Evolutionary conservation across 2,113 vertebrate genomes (phyloP).

Genomic region (Seriola quinqueradiata): DNA sequence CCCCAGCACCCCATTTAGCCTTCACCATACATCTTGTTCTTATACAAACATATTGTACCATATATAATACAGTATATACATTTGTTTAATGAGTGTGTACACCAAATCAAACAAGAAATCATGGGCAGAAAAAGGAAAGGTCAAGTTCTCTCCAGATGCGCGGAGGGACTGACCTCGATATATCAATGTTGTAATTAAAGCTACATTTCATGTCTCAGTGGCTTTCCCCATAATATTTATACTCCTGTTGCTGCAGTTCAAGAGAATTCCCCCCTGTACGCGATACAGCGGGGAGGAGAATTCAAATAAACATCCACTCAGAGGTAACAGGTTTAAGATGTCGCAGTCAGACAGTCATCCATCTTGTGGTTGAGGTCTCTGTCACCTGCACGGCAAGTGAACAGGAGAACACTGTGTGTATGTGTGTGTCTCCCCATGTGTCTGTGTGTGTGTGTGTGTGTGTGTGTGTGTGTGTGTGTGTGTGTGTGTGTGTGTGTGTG

Average conservation of each 20-base stretch:
- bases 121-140: conserved; percentile 67
- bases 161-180: conserved; percentile 71
- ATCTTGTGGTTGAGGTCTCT: conserved; percentile 72
- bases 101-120: conserved; percentile 75
- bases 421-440: background rate
- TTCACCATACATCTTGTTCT: conserved; percentile 55
- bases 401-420: conserved; percentile 19
- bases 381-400: conserved; percentile 74
- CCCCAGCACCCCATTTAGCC: conserved; percentile 32
- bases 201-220: conserved; percentile 84
- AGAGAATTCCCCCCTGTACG: conserved; percentile 71
- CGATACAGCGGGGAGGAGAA: conserved; percentile 77
- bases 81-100: conserved; percentile 72
- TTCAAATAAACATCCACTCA: conserved; percentile 84
- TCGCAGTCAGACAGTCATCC: conserved; percentile 80
- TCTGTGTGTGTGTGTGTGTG: conserved; percentile 30
- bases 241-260: conserved; percentile 74
- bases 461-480: conserved; percentile 26
- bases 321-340: conserved; percentile 86
- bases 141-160: conserved; percentile 69
- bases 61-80: conserved; percentile 72
- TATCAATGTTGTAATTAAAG: conserved; percentile 84
- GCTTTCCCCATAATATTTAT: conserved; percentile 82
- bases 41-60: conserved; percentile 69
- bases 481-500: conserved; percentile 22